Evolutionary conservation across 2,888 invertebrate genomes (phyloP).

Genomic region (Tridacna crocea): DNA sequence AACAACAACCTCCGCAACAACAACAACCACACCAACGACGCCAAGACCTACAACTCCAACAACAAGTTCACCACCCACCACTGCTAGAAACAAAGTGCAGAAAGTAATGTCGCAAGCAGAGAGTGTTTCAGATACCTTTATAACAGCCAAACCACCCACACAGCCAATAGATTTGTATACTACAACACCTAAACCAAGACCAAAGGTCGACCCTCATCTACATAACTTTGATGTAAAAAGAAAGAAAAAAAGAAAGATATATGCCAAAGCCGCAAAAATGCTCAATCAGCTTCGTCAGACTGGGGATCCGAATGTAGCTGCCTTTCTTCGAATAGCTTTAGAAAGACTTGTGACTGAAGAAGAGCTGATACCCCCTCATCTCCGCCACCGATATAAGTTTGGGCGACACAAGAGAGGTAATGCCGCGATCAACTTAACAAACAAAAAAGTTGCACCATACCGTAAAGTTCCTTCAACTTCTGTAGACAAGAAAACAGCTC

Average conservation of each 20-base stretch:
- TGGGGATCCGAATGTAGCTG: slow-evolving; percentile 19
- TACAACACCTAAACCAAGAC: slow-evolving; percentile 1
- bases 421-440: no score
- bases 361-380: neutral
- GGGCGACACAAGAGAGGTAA: no score
- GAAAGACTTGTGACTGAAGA: slow-evolving; percentile 12
- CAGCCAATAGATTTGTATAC: neutral
- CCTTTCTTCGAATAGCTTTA: neutral
- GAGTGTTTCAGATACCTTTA: neutral
- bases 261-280: neutral
- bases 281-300: neutral
- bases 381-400: no score
- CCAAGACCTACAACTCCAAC: neutral
- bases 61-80: neutral
- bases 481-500: no score
- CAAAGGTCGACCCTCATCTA: slow-evolving; percentile 3
- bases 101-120: neutral
- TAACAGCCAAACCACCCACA: neutral
- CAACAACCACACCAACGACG: slow-evolving; percentile 12
- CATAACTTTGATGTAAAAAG: slow-evolving; percentile 9
- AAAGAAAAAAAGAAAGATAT: slow-evolving; percentile 18
- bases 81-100: neutral
- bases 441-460: no score
- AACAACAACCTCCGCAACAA: neutral
- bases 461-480: no score